These are phyloP conservation scores for Pomatorhinus ruficollis DNA, from an alignment of 2,113 vertebrate species.

Conservation along the genomic window DNA sequence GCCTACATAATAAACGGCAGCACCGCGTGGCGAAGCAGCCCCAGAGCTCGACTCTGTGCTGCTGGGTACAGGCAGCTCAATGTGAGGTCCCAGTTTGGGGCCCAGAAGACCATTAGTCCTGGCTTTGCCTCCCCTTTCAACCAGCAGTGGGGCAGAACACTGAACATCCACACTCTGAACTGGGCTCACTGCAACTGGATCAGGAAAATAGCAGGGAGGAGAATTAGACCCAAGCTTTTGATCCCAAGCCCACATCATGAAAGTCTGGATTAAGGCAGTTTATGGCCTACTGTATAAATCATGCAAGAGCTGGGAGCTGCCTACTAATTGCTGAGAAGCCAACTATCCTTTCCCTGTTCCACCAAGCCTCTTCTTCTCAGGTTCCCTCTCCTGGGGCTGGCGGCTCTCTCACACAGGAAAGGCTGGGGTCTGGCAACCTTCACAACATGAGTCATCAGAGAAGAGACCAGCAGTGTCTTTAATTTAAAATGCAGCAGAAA, in stretches of 20 bases:
- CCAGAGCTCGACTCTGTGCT: background rate
- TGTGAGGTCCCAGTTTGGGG: rapidly evolving
- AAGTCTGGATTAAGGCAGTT: background rate
- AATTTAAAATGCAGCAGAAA: background rate
- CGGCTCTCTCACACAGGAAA: background rate
- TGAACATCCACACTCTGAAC: background rate
- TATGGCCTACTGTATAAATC: background rate
- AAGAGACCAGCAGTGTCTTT: background rate
- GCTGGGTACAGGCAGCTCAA: background rate
- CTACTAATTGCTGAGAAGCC: background rate
- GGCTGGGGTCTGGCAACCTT: background rate
- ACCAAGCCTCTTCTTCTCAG: background rate
- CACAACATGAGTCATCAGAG: background rate
- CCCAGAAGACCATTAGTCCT: background rate
- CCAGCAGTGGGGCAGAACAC: background rate
- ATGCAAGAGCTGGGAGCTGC: background rate
- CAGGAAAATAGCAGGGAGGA: background rate
- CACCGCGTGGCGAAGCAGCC: background rate
- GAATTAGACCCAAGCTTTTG: background rate
- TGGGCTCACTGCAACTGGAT: background rate
- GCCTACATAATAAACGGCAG: background rate
- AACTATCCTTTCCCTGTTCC: background rate
- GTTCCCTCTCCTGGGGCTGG: background rate
- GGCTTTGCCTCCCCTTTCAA: background rate
- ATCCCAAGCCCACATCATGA: background rate